phyloP scores from a whole-genome alignment of 2,113 vertebrate species.

The human (Homo sapiens) region DNA sequence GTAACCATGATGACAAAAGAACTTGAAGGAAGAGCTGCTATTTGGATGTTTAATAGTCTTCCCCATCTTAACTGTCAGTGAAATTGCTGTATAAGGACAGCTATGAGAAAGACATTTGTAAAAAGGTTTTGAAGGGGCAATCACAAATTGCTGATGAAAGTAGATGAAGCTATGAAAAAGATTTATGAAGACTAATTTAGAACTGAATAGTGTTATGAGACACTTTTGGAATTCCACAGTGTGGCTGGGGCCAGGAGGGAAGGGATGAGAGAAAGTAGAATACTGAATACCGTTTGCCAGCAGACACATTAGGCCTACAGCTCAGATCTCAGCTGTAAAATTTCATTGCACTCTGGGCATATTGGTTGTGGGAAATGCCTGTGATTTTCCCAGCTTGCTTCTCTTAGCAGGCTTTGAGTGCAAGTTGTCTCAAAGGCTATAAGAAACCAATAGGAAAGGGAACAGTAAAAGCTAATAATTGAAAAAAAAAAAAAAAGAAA shows the following conservation, averaged over 20 bases:
- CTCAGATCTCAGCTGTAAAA: constrained; percentile 61
- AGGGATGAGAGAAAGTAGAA: constrained; percentile 60
- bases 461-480: constrained; percentile 59
- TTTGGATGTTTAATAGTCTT: constrained; percentile 15
- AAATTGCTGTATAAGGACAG: constrained; percentile 41
- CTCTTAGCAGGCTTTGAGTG: constrained; percentile 58
- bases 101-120: constrained; percentile 56
- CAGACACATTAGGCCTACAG: constrained; percentile 67
- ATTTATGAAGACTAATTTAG: constrained; percentile 71
- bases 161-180: constrained; percentile 63
- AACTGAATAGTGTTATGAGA: constrained; percentile 70
- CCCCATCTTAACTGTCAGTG: constrained; percentile 4
- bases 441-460: constrained; percentile 68
- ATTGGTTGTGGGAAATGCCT: constrained; percentile 62
- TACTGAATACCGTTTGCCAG: constrained; percentile 57
- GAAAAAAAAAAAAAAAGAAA: constrained; percentile 62
- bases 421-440: constrained; percentile 49
- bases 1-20: not conserved
- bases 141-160: constrained; percentile 70
- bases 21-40: constrained; percentile 5
- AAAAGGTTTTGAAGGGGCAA: constrained; percentile 60
- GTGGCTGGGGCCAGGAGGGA: constrained; percentile 63
- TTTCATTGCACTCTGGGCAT: not conserved
- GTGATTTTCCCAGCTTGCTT: constrained; percentile 60
- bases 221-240: constrained; percentile 64